Base-by-base conservation (phyloP, 2,888 invertebrate species). In the Entomobrya proxima region DNA sequence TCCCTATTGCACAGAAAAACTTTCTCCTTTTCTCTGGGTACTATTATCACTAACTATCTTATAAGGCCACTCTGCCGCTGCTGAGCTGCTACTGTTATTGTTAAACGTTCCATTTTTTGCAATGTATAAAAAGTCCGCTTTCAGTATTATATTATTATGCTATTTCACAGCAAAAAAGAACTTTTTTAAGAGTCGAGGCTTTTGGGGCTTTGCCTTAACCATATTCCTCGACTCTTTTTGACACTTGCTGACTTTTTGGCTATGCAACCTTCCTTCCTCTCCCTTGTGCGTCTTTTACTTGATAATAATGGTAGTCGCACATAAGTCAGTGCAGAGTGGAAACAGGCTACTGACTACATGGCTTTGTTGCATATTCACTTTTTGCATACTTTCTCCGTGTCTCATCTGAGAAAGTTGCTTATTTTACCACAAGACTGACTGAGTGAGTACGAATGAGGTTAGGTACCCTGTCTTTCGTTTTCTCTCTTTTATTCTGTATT, bases 141-240 rank as follows among this genome's bases (percentile, higher is more conserved):
- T 61, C 32, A 30, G 35, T 64, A 35, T 18, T 69, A 40, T 13
- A 13, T 69, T 69, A 37, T 27, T 67, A 24, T 67, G 6, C 61
- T 37, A 44, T 44, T 64, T 18, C 50, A 32, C 7, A 30, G 32
- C 35, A 30, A 24, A 24, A 64, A n/a, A 64, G 35, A 64, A 13
- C 18, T 13, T 21, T 32, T 35, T 64, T 67, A 24, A 24, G n/a
- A n/a, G n/a, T n/a, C n/a, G n/a, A 21, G 18, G 67, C 67, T 13
- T 13, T 67, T 67, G 37, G 37, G 27, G 27, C 11, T 69, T 18
- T 67, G 11, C 24, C 15, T 7, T 47, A 2, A 15, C 64, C 27
- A 74, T 30, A 35, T 24, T 69, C 80, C 55, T 80, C 80, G n/a
- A n/a, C 79, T 80, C 69, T 58, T 58, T 80, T 72, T 80, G 80